Conservation (phyloP, 1,140 invertebrate genomes). For the Brachionus asplanchnoidis region DNA sequence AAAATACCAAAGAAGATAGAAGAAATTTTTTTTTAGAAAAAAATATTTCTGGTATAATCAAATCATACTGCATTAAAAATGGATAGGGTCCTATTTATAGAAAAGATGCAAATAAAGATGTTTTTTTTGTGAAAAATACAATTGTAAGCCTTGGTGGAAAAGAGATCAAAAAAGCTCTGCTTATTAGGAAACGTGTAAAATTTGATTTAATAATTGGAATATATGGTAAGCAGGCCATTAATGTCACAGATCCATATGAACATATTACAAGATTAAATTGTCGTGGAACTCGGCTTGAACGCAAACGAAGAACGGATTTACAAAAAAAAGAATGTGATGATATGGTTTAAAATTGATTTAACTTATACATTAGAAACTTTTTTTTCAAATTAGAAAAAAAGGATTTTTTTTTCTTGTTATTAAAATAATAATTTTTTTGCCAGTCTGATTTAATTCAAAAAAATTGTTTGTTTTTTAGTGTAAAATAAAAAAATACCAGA, state of each 20-base stretch:
- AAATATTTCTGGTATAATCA: background rate
- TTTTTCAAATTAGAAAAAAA: no score
- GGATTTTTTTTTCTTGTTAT: no score
- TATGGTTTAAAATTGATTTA: no score
- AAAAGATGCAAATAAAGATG: background rate
- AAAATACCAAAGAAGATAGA: background rate
- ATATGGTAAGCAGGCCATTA: background rate
- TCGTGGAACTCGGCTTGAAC: background rate
- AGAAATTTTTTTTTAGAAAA: background rate
- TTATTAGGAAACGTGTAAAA: background rate
- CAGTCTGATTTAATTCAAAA: no score
- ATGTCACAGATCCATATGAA: background rate
- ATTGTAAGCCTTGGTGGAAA: background rate
- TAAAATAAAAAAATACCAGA: no score
- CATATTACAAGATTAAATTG: background rate
- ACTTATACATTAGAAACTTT: no score
- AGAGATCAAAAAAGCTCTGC: background rate
- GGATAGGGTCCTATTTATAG: background rate
- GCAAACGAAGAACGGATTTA: background rate
- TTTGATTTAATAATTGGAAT: background rate
- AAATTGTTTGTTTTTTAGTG: no score
- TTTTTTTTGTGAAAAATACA: background rate
- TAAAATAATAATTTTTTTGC: no score
- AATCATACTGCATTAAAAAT: background rate
- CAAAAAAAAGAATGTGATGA: no score